phyloP scores from a whole-genome alignment of 2,797 vertebrate species.

The Buphagus erythrorhynchus region DNA sequence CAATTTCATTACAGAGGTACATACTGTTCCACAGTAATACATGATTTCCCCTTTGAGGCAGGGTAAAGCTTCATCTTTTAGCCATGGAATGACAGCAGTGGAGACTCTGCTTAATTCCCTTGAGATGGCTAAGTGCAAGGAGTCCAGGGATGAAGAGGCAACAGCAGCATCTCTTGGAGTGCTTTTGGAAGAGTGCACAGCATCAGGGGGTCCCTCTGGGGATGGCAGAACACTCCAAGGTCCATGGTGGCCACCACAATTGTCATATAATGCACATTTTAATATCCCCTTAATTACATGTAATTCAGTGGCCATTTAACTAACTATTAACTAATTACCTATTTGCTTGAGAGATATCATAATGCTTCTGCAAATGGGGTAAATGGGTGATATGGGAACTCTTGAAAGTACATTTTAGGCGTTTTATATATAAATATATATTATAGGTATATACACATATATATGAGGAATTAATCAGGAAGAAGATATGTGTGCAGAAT shows the following conservation, averaged over 20 bases:
- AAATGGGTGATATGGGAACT: neutral
- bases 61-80: neutral
- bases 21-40: neutral
- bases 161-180: neutral
- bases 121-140: neutral
- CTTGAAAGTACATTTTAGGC: neutral
- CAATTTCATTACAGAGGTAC: neutral
- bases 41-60: neutral
- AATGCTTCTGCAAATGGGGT: neutral
- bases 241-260: neutral
- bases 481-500: neutral
- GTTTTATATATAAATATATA: neutral
- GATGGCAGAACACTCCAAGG: neutral
- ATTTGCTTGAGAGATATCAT: neutral
- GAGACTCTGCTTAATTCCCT: neutral
- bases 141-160: neutral
- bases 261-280: neutral
- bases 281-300: neutral
- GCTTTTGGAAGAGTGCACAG: neutral
- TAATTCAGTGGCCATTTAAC: neutral
- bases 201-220: neutral
- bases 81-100: neutral
- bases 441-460: neutral
- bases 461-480: neutral
- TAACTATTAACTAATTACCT: slow-evolving; percentile 1